These are phyloP conservation scores for Noturus placidus DNA, from an alignment of 2,113 vertebrate species.

Conservation along the genomic window DNA sequence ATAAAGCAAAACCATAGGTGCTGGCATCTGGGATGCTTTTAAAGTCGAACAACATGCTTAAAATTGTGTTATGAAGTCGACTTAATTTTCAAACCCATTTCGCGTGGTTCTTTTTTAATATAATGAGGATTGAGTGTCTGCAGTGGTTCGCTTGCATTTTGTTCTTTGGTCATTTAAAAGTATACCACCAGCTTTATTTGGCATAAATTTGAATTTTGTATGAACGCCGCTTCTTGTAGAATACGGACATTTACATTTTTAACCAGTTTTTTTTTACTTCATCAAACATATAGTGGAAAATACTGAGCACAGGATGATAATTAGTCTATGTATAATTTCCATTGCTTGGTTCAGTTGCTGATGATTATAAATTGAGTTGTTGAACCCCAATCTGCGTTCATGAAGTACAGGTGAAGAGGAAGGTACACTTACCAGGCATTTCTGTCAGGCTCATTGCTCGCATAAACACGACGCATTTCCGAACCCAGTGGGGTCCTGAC, in stretches of 20 bases:
- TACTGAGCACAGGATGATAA: neutral
- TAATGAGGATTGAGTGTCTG: neutral
- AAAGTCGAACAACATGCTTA: neutral
- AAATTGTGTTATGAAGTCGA: neutral
- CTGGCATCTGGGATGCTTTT: neutral
- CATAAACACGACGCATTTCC: conserved; percentile 61
- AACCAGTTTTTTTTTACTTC: neutral
- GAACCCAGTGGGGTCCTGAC: conserved; percentile 60
- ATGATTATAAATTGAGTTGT: conserved; percentile 10
- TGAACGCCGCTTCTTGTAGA: neutral
- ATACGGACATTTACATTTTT: neutral
- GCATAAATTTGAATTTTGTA: neutral
- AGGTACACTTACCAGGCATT: conserved; percentile 60
- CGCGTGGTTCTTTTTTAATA: no score
- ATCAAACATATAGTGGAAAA: neutral
- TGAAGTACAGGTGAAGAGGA: conserved; percentile 8
- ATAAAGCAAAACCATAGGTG: neutral
- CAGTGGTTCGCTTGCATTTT: neutral
- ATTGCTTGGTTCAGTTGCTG: conserved; percentile 35
- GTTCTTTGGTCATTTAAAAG: neutral
- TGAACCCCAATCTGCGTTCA: conserved; percentile 23
- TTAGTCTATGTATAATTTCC: neutral
- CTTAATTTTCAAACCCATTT: neutral
- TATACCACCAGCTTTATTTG: neutral
- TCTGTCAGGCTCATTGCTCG: conserved; percentile 60